A percentile compares a stretch with the other conserved stretches of the same genome.
These are phyloP conservation scores for Acanthochromis polyacanthus DNA, from an alignment of 2,113 vertebrate species.

Conservation along the genomic window DNA sequence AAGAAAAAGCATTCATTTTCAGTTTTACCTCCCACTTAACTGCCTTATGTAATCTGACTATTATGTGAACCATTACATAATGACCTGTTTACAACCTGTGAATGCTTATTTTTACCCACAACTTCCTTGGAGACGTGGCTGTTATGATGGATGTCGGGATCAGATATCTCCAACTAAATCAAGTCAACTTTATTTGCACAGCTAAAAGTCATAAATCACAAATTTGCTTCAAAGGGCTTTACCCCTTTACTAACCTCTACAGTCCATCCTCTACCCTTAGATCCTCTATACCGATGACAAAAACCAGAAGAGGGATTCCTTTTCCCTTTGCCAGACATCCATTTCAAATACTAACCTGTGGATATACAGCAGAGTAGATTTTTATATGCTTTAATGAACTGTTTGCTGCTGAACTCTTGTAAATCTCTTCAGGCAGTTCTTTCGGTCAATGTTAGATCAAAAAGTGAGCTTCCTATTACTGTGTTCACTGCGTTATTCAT, in stretches of 20 bases:
- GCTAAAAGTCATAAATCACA: not conserved
- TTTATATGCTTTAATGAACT: not conserved
- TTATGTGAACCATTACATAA: constrained; percentile 10
- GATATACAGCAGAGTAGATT: not conserved
- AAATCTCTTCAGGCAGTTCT: not conserved
- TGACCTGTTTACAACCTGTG: not conserved
- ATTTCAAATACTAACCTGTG: not conserved
- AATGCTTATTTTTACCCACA: not conserved
- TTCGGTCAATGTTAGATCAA: not conserved
- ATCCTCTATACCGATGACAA: not conserved
- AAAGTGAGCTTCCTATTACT: not conserved
- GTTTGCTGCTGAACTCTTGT: not conserved
- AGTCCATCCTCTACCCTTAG: not conserved
- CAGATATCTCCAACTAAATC: not conserved
- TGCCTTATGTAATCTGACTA: not conserved
- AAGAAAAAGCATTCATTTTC: not conserved
- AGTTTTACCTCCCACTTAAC: constrained; percentile 11
- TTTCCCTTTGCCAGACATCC: not conserved
- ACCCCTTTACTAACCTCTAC: not conserved
- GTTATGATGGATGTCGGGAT: not conserved
- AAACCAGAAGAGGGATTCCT: not conserved
- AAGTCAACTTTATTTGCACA: constrained; percentile 1
- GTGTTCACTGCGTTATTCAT: not conserved
- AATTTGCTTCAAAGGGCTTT: not conserved
- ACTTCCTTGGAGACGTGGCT: not conserved